Percentiles rank a stretch among this genome's conserved stretches.
These are phyloP conservation scores for Polypterus senegalus DNA, from an alignment of 2,113 vertebrate species.

Conservation along the genomic window DNA sequence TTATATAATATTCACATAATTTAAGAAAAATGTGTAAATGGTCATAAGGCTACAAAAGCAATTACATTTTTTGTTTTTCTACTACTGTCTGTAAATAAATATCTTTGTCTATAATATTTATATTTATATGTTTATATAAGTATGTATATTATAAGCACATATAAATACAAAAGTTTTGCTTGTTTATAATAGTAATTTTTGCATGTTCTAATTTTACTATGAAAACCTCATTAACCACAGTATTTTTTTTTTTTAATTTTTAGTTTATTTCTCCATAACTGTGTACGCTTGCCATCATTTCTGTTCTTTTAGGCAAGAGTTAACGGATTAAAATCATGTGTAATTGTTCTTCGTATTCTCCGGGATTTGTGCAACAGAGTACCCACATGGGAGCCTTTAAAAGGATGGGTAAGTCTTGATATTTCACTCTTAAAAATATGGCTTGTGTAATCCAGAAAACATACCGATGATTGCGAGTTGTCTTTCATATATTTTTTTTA, in stretches of 20 bases:
- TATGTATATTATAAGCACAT: no score
- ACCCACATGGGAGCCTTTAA: slow-evolving; percentile 87
- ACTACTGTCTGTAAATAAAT: slow-evolving; percentile 9
- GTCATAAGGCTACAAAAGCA: slow-evolving; percentile 71
- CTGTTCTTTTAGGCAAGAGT: slow-evolving; percentile 85
- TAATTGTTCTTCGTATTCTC: slow-evolving; percentile 94
- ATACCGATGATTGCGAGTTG: no score
- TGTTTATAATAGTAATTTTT: no score
- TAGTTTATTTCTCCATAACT: no score
- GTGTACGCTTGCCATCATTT: slow-evolving; percentile 35
- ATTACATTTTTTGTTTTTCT: slow-evolving; percentile 43
- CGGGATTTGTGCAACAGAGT: slow-evolving; percentile 97
- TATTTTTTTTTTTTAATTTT: no score
- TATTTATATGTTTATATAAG: no score
- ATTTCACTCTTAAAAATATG: not conserved
- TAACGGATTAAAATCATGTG: slow-evolving; percentile 96
- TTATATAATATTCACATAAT: slow-evolving; percentile 10
- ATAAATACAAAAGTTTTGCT: no score
- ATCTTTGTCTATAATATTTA: no score
- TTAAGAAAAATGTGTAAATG: slow-evolving; percentile 10
- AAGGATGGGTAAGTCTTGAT: slow-evolving; percentile 90
- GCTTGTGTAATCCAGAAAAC: not conserved
- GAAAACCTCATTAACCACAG: no score
- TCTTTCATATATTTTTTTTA: no score
- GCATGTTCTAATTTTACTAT: no score